Evolutionary conservation across 2,888 invertebrate species (phyloP).

Genomic region (Myopa testacea): DNA sequence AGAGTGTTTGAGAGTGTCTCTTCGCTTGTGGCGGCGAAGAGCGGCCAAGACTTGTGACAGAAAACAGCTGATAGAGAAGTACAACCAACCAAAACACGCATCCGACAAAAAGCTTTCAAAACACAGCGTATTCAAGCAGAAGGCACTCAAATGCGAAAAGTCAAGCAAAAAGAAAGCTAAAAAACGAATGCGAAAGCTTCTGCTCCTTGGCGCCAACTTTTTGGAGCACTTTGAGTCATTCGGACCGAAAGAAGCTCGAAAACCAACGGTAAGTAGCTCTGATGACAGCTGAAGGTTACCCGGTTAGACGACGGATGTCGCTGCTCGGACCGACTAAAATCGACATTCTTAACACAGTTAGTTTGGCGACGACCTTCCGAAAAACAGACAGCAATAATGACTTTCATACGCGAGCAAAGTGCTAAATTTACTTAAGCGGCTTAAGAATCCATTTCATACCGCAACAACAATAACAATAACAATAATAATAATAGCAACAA

Average conservation of each 20-base stretch:
- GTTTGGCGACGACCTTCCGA: conserved; percentile 12
- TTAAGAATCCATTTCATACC: conserved; percentile 27
- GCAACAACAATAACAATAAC: conserved; percentile 1
- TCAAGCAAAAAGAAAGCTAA: background rate
- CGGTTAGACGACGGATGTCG: conserved; percentile 11
- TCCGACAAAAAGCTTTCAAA: conserved; percentile 27
- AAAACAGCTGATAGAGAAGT: conserved; percentile 21
- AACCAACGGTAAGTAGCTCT: background rate
- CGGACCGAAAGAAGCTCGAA: background rate
- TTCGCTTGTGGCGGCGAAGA: conserved; percentile 16
- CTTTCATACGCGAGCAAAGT: conserved; percentile 36
- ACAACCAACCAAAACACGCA: background rate
- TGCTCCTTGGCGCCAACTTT: conserved; percentile 23
- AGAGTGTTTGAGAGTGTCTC: background rate
- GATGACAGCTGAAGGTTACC: conserved; percentile 33
- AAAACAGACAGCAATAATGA: conserved; percentile 32
- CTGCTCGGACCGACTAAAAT: conserved; percentile 15
- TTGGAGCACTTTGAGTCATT: background rate
- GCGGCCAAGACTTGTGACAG: conserved; percentile 17
- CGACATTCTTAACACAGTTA: background rate
- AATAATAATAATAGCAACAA: conserved; percentile 1
- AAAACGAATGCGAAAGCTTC: conserved; percentile 1
- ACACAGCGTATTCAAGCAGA: background rate
- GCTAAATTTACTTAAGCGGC: conserved; percentile 37
- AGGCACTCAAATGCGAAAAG: background rate